phyloP scores from a whole-genome alignment of 2,113 vertebrate species.

The Ciconia maguari region DNA sequence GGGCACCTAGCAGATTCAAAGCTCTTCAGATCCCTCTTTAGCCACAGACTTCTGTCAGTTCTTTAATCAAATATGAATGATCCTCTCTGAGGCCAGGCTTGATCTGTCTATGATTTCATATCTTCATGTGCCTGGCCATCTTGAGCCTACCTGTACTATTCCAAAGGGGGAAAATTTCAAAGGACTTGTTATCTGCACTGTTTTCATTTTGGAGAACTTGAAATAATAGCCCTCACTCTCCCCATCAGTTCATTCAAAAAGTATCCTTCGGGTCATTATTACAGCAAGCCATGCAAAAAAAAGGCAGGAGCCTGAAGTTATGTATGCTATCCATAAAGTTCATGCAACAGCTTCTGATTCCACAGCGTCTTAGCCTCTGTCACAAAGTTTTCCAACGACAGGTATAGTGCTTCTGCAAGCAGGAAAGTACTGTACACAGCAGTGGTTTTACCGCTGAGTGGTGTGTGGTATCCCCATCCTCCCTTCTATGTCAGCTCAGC shows the following conservation, averaged over 20 bases:
- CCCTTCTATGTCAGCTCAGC: neutral
- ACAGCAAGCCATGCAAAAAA: neutral
- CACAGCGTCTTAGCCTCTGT: neutral
- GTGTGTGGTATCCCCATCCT: neutral
- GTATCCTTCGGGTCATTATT: neutral
- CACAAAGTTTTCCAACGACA: neutral
- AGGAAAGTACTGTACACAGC: neutral
- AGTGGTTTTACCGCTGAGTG: neutral
- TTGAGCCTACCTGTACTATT: neutral
- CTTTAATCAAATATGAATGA: neutral
- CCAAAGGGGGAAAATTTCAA: neutral
- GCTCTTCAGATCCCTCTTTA: neutral
- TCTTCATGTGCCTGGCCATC: neutral
- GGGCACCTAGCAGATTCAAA: neutral
- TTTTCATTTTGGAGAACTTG: neutral
- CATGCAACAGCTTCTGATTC: neutral
- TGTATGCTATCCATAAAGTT: neutral
- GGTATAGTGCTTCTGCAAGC: neutral
- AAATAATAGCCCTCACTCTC: neutral
- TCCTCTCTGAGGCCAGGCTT: neutral
- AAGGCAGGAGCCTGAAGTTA: neutral
- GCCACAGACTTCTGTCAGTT: neutral
- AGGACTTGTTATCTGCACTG: neutral
- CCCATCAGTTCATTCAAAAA: neutral
- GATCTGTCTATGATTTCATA: neutral